Conservation (phyloP, 2,113 vertebrate genomes). For the Grammomys surdaster region DNA sequence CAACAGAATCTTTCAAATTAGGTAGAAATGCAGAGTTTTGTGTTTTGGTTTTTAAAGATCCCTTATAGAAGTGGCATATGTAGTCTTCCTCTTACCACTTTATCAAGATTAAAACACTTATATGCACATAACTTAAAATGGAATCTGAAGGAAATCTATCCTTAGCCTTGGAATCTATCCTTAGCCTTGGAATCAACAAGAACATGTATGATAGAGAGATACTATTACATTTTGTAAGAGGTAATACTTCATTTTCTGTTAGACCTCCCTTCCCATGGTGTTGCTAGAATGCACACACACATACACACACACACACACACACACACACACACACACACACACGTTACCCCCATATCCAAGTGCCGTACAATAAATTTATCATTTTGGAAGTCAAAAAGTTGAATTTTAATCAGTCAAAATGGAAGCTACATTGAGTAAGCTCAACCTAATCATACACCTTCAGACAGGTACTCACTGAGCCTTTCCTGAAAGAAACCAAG, state of each 20-base stretch:
- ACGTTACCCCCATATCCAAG: background rate
- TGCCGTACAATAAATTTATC: background rate
- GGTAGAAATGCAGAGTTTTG: background rate
- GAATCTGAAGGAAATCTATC: background rate
- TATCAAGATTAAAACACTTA: conserved; percentile 4
- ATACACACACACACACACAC: no score
- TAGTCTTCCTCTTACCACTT: background rate
- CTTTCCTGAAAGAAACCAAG: background rate
- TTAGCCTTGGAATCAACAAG: background rate
- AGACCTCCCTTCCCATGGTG: background rate
- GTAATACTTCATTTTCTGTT: background rate
- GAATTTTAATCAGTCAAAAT: background rate
- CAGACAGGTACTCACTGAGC: background rate
- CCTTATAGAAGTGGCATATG: background rate
- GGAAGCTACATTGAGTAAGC: background rate
- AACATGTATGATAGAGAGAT: background rate
- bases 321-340: background rate
- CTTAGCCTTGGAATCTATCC: background rate
- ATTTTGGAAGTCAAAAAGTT: background rate
- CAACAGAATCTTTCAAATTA: background rate
- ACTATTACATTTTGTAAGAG: background rate
- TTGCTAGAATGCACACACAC: background rate
- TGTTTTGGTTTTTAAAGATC: background rate
- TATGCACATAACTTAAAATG: background rate
- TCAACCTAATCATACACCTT: background rate